phyloP scores from a whole-genome alignment of 92 coral and sea anemone species.

The Paragorgia papillata region DNA sequence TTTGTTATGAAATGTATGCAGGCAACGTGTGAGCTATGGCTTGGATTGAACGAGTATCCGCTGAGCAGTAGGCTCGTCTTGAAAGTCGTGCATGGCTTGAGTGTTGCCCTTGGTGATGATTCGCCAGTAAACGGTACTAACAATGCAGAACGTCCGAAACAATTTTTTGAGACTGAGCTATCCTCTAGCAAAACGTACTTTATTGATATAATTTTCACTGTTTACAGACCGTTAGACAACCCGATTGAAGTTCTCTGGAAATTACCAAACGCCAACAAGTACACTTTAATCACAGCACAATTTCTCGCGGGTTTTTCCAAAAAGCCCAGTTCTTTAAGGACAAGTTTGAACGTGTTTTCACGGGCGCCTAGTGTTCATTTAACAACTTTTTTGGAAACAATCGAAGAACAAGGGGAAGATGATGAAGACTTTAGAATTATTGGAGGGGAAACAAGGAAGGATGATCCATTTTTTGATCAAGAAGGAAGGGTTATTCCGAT shows the following conservation, averaged over 20 bases:
- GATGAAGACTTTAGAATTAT: constrained; percentile 24
- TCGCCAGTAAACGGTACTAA: no score
- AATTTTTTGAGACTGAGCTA: constrained; percentile 13
- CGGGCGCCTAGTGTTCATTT: constrained; percentile 5
- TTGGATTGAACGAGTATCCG: constrained; percentile 56
- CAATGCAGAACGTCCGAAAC: not conserved
- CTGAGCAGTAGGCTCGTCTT: constrained; percentile 55
- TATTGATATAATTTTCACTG: constrained; percentile 73
- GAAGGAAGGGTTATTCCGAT: not conserved
- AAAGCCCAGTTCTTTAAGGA: constrained; percentile 4
- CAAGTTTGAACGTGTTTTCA: not conserved
- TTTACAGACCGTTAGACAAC: constrained; percentile 53
- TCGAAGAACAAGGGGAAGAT: constrained; percentile 27
- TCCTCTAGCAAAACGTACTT: constrained; percentile 50
- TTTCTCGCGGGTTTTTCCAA: constrained; percentile 20
- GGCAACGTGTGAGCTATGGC: constrained; percentile 75
- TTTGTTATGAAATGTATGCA: constrained; percentile 59
- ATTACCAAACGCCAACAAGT: not conserved
- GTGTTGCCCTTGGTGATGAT: no score
- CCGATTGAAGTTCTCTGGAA: constrained; percentile 26
- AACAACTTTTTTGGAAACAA: constrained; percentile 33
- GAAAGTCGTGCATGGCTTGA: constrained; percentile 42
- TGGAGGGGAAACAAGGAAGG: not conserved
- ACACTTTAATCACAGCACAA: constrained; percentile 3
- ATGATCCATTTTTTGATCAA: not conserved